Evolutionary conservation across 2,888 invertebrate genomes (phyloP), one percentile per base, ranked within the genome.

Genomic region (Encarsia formosa): DNA sequence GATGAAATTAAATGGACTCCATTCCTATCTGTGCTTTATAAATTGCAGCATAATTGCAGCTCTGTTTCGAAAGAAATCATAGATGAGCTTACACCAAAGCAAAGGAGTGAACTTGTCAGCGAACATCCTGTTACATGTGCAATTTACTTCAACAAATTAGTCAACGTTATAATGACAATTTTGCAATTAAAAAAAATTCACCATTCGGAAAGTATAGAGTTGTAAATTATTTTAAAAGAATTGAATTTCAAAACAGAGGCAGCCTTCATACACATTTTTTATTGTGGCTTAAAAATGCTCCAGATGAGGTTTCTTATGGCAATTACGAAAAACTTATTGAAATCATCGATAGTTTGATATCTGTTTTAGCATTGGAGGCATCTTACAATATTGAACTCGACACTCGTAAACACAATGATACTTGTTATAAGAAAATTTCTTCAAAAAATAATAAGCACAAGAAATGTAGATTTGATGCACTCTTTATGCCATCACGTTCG

Each of bases 1-100:
- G 74, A 74, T 59, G 75, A 76, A 40, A 46, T 48, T 19, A 24
- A 42, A 40, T 63, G 65, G 48, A 26, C 15, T 8, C 15, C 34
- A 8, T 39, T 55, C 9, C 11, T 55, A 9, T 2, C 35, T 22
- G n/a, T 53, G 8, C 22, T 53, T 5, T 35, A 49, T 19, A 49
- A 44, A 40, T 34, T 53, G 29, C n/a, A 11, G 42, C 22, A 49
- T 11, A 29, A 32, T 18, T 18, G 29, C 4, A 41, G 16, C 48
- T 9, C 39, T 42, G 18, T 45, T 51, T 41, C 73, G 13, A 73
- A 5, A 8, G 47, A 51, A 26, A 38, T 18, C 4, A 23, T 51
- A 31, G 47, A 47, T 45, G 31, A 52, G n/a, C 23, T 63, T 15
- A n/a, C 50, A 50, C 56, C 24, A 23, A 38, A 60, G 19, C 23